These are phyloP conservation scores for Pseudomyrmex pallidus DNA, from an alignment of 1,140 invertebrate genomes.

Conservation along the genomic window DNA sequence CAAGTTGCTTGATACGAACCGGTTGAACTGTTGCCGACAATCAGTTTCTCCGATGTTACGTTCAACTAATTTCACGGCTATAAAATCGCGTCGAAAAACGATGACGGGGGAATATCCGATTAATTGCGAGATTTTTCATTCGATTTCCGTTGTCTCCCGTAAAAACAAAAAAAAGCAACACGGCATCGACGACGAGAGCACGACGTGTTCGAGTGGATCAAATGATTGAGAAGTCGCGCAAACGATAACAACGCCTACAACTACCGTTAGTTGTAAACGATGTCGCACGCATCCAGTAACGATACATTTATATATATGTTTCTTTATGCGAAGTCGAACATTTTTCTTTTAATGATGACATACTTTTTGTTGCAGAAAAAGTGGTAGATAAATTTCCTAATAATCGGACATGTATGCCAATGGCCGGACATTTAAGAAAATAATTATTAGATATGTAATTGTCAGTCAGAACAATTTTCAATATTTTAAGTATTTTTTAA, in stretches of 20 bases:
- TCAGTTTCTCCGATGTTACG: conserved; percentile 1
- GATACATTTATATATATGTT: neutral
- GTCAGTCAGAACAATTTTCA: too few relatives aligned
- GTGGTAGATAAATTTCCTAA: too few relatives aligned
- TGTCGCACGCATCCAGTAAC: neutral
- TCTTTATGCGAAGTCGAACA: neutral
- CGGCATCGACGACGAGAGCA: neutral
- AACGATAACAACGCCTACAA: neutral
- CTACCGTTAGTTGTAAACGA: conserved; percentile 44
- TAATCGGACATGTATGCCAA: too few relatives aligned
- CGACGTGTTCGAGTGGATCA: conserved; percentile 24
- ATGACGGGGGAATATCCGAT: conserved; percentile 32
- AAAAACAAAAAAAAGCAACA: neutral
- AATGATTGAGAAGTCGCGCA: conserved; percentile 51
- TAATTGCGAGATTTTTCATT: conserved; percentile 61
- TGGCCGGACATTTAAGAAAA: too few relatives aligned
- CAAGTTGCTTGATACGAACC: neutral
- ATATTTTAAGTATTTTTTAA: too few relatives aligned
- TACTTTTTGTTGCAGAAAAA: too few relatives aligned
- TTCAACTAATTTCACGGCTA: conserved; percentile 41
- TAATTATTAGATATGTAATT: too few relatives aligned
- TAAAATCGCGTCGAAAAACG: neutral
- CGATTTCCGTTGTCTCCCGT: neutral
- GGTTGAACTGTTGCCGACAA: conserved; percentile 15
- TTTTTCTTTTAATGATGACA: neutral